These are phyloP conservation scores for Cirrhinus mrigala DNA, from an alignment of 2,797 vertebrate species.

Conservation along the genomic window DNA sequence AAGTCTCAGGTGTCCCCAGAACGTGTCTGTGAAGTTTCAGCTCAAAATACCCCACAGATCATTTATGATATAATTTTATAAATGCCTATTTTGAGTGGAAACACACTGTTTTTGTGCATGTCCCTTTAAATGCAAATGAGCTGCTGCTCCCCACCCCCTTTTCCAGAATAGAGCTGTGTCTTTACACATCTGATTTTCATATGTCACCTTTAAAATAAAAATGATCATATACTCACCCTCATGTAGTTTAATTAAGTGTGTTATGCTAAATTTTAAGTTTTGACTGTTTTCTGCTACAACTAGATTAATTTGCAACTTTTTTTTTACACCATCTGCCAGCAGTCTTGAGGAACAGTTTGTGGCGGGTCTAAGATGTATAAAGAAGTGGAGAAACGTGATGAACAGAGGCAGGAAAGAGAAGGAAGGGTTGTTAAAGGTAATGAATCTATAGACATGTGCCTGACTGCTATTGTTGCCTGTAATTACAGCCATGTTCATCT, in stretches of 20 bases:
- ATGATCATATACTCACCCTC: not conserved
- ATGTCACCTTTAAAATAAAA: not conserved
- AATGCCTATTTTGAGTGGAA: too few species aligned
- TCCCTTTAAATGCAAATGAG: too few species aligned
- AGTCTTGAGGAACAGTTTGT: not conserved
- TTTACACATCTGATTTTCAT: too few species aligned
- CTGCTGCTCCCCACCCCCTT: too few species aligned
- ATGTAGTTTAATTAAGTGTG: not conserved
- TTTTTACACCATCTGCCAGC: conserved; percentile 23
- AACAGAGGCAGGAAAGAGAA: conserved; percentile 53
- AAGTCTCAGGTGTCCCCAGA: too few species aligned
- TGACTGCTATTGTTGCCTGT: conserved; percentile 80
- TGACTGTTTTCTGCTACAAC: not conserved
- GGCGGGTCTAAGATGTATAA: conserved; percentile 1
- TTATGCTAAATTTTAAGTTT: not conserved
- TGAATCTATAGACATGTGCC: conserved; percentile 79
- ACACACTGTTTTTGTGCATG: too few species aligned
- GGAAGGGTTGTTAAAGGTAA: conserved; percentile 83
- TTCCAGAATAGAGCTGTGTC: too few species aligned
- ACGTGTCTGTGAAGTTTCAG: too few species aligned
- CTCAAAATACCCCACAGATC: too few species aligned
- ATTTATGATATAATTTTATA: too few species aligned
- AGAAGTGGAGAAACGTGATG: conserved; percentile 53
- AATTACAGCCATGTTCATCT: conserved; percentile 86
- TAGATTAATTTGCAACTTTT: not conserved